Percentiles rank a stretch among this genome's conserved stretches.
Evolutionary conservation across 2,888 invertebrate species (phyloP).

Genomic region (Blastobasis lacticolella): DNA sequence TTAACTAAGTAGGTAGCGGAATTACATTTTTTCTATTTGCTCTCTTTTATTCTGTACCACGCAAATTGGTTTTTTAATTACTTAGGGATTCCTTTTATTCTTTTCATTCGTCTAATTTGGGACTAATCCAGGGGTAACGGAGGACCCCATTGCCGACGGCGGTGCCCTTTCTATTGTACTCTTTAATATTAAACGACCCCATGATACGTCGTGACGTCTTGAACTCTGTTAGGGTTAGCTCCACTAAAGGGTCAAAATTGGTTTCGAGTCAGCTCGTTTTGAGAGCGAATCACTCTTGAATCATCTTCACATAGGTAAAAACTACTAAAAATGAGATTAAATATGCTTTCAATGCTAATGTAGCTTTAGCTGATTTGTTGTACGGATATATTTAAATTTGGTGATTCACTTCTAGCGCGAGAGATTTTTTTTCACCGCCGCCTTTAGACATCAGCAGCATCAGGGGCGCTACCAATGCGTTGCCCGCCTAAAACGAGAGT

Average conservation of each 20-base stretch:
- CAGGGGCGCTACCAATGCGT: too few species aligned
- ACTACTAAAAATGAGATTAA: too few species aligned
- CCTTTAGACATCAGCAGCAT: too few species aligned
- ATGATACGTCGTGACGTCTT: constrained; percentile 29
- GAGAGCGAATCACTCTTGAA: too few species aligned
- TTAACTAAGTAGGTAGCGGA: background rate
- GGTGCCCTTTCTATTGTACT: constrained; percentile 33
- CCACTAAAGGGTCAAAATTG: background rate
- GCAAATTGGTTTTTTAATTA: constrained; percentile 60
- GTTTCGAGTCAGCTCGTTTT: background rate
- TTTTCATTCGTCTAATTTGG: constrained; percentile 45
- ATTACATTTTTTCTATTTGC: constrained; percentile 3
- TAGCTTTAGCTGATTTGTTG: too few species aligned
- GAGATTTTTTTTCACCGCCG: too few species aligned
- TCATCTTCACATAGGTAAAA: too few species aligned
- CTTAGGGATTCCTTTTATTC: constrained; percentile 36
- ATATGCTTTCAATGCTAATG: too few species aligned
- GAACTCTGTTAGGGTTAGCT: constrained; percentile 24
- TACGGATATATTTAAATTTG: too few species aligned
- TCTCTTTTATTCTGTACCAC: constrained; percentile 4
- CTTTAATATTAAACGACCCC: constrained; percentile 38
- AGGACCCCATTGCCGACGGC: constrained; percentile 27
- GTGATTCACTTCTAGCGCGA: too few species aligned
- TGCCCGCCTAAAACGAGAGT: too few species aligned
- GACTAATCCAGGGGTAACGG: constrained; percentile 34